Base-by-base conservation (phyloP, 2,797 vertebrate genomes). In the Calcarius lapponicus region DNA sequence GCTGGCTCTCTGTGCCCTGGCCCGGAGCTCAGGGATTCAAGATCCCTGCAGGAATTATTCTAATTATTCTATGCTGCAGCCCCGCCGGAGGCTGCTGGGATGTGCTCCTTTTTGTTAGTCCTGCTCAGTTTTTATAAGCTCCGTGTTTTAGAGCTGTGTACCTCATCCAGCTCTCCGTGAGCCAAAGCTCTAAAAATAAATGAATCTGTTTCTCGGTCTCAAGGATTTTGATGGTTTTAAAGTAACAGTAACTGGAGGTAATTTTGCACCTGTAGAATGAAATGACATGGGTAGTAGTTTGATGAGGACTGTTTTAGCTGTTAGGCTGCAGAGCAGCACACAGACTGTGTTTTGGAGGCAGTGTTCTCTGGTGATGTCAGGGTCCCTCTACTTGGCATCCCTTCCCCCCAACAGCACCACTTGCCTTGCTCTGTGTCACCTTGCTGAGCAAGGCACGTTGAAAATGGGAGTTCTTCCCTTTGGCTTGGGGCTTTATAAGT, bases 21-120 rank as follows among this genome's bases (percentile, higher is more conserved):
- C n/a, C 14, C 17, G 9, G 54, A 25, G n/a, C 13, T 15, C 28
- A 10, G 66, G 8, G 26, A 15, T 15, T 18, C 6, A 11, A 54
- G 22, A 69, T 40, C 2, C 0, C 15, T n/a, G 62, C 10, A 1
- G n/a, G 57, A 4, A 0, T 40, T 67, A 7, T 1, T 60, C 13
- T 16, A 2, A 36, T n/a, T n/a, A n/a, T n/a, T n/a, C 8, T 10
- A 10, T 43, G 8, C 40, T 7, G 10, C 34, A 51, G 7, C 25
- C 36, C 6, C n/a, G 28, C 19, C 7, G 34, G 13, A 56, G 6
- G 45, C 34, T 72, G 54, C 50, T 40, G 0, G 7, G 15, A 8
- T 47, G 14, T 8, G 4, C 43, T 70, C 3, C 7, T 62, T 12
- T 11, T 54, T 31, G 6, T 57, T 43, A 43, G 9, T 2, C 5